Base-by-base conservation (phyloP, 2,113 vertebrate species). In the Leucosticte australis region DNA sequence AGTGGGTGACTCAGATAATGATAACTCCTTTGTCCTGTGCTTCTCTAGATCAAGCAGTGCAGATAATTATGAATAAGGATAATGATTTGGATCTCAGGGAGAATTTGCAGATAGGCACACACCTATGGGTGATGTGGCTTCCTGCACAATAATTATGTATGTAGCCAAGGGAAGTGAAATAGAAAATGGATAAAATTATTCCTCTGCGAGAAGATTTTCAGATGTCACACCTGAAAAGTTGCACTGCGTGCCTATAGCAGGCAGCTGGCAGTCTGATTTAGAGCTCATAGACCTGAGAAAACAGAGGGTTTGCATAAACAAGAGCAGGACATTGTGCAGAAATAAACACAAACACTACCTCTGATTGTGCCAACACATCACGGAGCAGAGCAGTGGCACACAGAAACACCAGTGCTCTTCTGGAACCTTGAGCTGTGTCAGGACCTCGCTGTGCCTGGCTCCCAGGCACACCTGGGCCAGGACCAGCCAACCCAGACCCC, bases 1-100 rank as follows among this genome's bases (percentile, higher is more conserved):
- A 95, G 75, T 73, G 78, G 80, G 83, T 89, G 91, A 96, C 84
- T 92, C 91, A 63, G 85, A 86, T 91, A 96, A 96, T 89, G 94
- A 55, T 67, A 92, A 62, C 67, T 89, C 80, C 92, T 91, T 94
- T 97, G 89, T 94, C 91, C 84, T 57, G 41, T 63, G 78, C 82
- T 96, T 93, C 94, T 97, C 87, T 68, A 95, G 90, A 92, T 94
- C 91, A 95, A 94, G 80, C 86, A 91, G 64, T 42, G 90, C 50
- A 94, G 93, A 82, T 97, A 94, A 96, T 97, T 97, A 97, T 89
- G 93, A 97, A 95, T 89, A 95, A 95, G 91, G 88, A 92, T 73
- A 78, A 96, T 47, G 42, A 91, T 86, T 90, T 91, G 55, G 46
- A 75, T 86, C 89, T 87, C 93, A 67, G 59, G 73, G 77, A 62